Evolutionary conservation across 37 sponge, comb jelly and placozoan species (phyloP).

Genomic region (Axinella damicornis): DNA sequence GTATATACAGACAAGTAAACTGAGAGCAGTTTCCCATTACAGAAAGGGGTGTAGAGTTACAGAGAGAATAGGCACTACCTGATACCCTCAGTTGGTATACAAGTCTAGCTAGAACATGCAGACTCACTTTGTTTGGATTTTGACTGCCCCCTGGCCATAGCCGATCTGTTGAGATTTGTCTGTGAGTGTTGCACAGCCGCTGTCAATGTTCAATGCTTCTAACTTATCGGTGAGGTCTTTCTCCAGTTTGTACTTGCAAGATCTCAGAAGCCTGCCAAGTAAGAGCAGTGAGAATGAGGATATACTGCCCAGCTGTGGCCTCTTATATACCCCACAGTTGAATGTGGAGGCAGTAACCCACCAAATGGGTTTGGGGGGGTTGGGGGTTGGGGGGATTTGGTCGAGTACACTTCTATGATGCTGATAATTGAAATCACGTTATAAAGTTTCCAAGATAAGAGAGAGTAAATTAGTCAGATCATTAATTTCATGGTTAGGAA

Average conservation of each 20-base stretch:
- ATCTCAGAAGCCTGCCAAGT: conserved; percentile 72
- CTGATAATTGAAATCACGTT: not conserved
- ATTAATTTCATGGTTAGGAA: no score
- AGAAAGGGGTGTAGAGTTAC: no score
- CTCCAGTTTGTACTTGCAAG: conserved; percentile 90
- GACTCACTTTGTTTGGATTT: conserved; percentile 76
- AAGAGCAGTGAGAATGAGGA: not conserved
- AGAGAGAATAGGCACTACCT: no score
- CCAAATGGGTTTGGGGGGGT: no score
- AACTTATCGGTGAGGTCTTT: conserved; percentile 95
- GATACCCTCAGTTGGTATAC: no score
- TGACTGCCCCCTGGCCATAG: conserved; percentile 32
- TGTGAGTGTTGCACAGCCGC: conserved; percentile 66
- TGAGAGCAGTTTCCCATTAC: no score
- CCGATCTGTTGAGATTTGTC: conserved; percentile 53
- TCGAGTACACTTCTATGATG: conserved; percentile 30
- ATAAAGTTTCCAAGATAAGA: no score
- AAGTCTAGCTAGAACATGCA: not conserved
- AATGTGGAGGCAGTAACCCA: no score
- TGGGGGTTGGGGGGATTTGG: conserved; percentile 32
- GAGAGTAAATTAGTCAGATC: no score
- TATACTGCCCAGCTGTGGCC: not conserved
- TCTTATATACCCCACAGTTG: no score
- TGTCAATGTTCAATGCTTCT: conserved; percentile 79
- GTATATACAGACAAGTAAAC: no score